Conservation (phyloP, 2,888 invertebrate genomes). For the Drosophila tanythrix region DNA sequence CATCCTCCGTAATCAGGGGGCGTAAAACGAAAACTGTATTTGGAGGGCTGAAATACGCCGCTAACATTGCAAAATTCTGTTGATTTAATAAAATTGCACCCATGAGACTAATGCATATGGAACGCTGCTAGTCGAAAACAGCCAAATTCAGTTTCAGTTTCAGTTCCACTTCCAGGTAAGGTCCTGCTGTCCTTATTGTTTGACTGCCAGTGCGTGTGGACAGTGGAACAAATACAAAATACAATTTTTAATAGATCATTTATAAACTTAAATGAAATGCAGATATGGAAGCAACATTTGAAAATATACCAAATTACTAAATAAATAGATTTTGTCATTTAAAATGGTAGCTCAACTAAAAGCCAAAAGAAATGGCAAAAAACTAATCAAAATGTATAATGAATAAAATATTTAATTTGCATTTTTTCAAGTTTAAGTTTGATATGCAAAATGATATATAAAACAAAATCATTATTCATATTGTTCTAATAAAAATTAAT, state of each 20-base stretch:
- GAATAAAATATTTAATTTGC: not conserved
- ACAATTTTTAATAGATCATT: not conserved
- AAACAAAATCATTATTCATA: not conserved
- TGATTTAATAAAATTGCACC: slow-evolving; percentile 85
- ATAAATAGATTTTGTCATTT: not conserved
- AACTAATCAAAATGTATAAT: not conserved
- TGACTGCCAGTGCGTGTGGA: slow-evolving; percentile 13
- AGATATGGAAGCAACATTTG: not conserved
- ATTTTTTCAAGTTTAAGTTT: not conserved
- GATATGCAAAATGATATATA: not conserved
- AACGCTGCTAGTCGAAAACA: slow-evolving; percentile 73
- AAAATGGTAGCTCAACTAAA: not conserved
- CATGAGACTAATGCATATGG: slow-evolving; percentile 84
- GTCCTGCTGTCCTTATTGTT: slow-evolving; percentile 27
- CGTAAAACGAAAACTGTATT: slow-evolving; percentile 21
- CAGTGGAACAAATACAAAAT: slow-evolving; percentile 49
- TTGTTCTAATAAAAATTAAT: no score
- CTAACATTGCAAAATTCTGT: slow-evolving; percentile 83
- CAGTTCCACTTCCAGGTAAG: slow-evolving; percentile 55
- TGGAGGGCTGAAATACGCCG: slow-evolving; percentile 48
- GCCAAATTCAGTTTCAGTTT: slow-evolving; percentile 75
- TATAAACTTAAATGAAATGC: not conserved
- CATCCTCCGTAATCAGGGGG: slow-evolving; percentile 22
- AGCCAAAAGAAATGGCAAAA: not conserved
- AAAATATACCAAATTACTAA: not conserved